Conservation (phyloP, 2,888 invertebrate genomes). For the Deilephila elpenor region DNA sequence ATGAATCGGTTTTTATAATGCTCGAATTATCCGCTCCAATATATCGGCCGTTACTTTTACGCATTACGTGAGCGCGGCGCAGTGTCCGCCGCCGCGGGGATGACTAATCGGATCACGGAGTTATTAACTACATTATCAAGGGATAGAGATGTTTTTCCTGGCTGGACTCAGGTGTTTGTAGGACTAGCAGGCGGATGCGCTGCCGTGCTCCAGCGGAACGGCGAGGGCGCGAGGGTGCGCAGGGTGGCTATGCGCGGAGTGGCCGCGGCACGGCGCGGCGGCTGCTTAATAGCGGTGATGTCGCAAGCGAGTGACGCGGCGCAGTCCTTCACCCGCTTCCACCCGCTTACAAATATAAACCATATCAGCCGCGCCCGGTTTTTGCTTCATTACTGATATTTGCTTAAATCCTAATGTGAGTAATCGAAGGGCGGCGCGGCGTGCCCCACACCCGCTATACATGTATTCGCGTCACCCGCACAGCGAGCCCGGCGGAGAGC, state of each 20-base stretch:
- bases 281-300: conserved; percentile 1
- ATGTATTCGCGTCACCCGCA: too few species aligned
- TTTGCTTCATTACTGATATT: conserved; percentile 6
- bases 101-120: too few species aligned
- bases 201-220: neutral
- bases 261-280: neutral
- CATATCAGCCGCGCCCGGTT: conserved; percentile 15
- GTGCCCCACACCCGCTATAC: neutral
- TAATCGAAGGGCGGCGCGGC: neutral
- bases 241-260: neutral
- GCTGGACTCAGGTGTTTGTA: too few species aligned
- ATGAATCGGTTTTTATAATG: conserved; percentile 11
- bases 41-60: conserved; percentile 13
- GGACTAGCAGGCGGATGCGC: too few species aligned
- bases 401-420: neutral
- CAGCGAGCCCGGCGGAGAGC: too few species aligned
- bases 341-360: neutral
- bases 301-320: conserved; percentile 18
- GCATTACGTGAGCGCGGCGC: conserved; percentile 3
- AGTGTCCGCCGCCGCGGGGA: neutral
- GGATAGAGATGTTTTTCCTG: too few species aligned
- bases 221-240: neutral
- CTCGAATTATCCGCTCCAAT: conserved; percentile 9
- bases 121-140: too few species aligned
- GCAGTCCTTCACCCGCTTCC: conserved; percentile 25